Evolutionary conservation across 2,113 vertebrate species (phyloP).

Genomic region (Charina bottae): DNA sequence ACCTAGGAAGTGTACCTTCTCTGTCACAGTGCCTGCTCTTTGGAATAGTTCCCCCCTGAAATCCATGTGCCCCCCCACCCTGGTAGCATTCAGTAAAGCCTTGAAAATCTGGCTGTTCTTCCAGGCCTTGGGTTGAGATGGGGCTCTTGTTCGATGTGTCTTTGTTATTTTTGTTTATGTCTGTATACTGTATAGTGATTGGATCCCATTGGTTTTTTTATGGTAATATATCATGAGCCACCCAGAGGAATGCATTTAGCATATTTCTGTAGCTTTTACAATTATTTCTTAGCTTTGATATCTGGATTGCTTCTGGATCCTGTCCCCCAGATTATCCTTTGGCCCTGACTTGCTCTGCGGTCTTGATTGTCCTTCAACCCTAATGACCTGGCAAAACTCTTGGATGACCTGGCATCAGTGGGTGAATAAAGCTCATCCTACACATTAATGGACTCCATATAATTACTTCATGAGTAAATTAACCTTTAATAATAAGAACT

Average conservation of each 20-base stretch:
- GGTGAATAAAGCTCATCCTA: background rate
- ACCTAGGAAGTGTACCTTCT: too few species aligned
- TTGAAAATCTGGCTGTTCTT: background rate
- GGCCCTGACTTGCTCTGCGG: background rate
- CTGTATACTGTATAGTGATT: background rate
- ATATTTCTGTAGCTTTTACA: background rate
- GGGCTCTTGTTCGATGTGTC: background rate
- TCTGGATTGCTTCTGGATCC: background rate
- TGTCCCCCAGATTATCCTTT: background rate
- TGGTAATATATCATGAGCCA: background rate
- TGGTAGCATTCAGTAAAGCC: background rate
- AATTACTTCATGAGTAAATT: background rate
- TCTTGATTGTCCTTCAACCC: background rate
- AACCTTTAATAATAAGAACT: background rate
- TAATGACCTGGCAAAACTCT: background rate
- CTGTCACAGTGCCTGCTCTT: background rate
- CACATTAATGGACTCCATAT: background rate
- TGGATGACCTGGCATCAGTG: background rate
- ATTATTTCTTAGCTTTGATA: background rate
- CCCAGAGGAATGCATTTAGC: background rate
- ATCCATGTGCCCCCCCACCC: background rate
- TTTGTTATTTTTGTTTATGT: background rate
- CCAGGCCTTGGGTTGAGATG: background rate
- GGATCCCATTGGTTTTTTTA: background rate
- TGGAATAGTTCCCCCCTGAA: background rate